phyloP scores from a whole-genome alignment of 2,797 vertebrate species.

The Crossoptilon crossoptilon region DNA sequence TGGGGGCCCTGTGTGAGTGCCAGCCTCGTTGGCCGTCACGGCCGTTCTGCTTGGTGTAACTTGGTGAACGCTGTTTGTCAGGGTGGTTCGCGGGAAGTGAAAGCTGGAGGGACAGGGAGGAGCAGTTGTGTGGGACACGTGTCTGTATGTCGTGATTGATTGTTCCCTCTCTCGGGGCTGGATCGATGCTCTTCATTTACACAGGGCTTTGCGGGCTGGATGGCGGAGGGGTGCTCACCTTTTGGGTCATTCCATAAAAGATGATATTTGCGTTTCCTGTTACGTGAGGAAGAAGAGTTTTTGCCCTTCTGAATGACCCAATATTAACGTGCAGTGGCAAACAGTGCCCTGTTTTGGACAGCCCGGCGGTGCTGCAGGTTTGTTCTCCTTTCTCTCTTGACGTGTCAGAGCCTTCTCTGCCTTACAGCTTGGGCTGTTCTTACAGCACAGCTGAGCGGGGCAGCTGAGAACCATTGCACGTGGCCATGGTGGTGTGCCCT shows the following conservation, averaged over 20 bases:
- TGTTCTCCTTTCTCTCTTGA: not conserved
- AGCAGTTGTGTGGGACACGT: not conserved
- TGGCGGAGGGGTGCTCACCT: not conserved
- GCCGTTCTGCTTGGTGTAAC: not conserved
- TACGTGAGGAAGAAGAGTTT: not conserved
- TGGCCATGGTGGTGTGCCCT: not conserved
- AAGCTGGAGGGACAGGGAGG: not conserved
- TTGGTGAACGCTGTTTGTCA: not conserved
- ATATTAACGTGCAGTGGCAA: not conserved
- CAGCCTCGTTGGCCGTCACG: not conserved
- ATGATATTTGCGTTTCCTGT: not conserved
- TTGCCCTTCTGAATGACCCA: not conserved
- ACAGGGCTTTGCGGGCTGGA: not conserved
- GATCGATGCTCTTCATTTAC: not conserved
- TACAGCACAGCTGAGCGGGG: not conserved
- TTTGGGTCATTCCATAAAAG: not conserved
- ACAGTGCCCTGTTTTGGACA: not conserved
- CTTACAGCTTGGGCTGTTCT: not conserved
- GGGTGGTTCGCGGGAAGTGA: not conserved
- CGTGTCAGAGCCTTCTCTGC: accelerated
- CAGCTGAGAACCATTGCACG: not conserved
- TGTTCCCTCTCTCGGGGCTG: not conserved
- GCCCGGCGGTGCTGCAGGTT: not conserved
- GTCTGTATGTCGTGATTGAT: not conserved
- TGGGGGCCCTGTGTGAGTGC: not conserved